Base-by-base conservation (phyloP, 2,888 invertebrate species). In the Acrocyrtus sp. region DNA sequence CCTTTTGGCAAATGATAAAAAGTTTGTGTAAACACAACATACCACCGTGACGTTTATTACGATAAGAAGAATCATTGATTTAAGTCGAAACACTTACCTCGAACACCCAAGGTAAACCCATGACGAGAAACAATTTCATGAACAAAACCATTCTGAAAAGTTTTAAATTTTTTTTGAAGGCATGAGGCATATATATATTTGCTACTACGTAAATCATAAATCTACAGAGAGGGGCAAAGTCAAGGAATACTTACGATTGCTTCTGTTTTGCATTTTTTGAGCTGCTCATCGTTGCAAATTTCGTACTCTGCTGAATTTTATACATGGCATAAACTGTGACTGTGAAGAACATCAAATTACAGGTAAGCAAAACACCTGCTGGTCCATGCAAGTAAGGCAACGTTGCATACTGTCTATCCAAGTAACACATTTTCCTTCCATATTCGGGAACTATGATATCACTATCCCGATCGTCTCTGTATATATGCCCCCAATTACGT, bases 51-150 rank as follows among this genome's bases (percentile, higher is more conserved):
- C n/a, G n/a, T n/a, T n/a, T n/a, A n/a, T n/a, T n/a, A n/a, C n/a
- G n/a, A n/a, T n/a, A n/a, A n/a, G n/a, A n/a, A n/a, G n/a, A n/a
- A n/a, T n/a, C n/a, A n/a, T n/a, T n/a, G n/a, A 34, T 34, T 34
- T 34, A 34, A 34, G n/a, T n/a, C n/a, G n/a, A n/a, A n/a, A n/a
- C n/a, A 12, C 15, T 56, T 61, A 62, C 69, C 57, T 80, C 77
- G 26, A 79, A 80, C 8, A 65, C 53, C 81, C 81, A 81, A 5
- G 79, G 75, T n/a, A 80, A 41, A 22, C 80, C 80, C 80, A 78
- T 80, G 1, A 81, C 70, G 0, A 81, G 58, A 26, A 80, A 66
- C 2, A 81, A 34, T 70, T 81, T 81, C 10, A 56, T 72, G 45
- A 81, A 80, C 15, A 81, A 60, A 12, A 69, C 17, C 17, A 78